These are phyloP conservation scores for Cyprichromis sp. DNA, from an alignment of 2,113 vertebrate species.

Conservation along the genomic window DNA sequence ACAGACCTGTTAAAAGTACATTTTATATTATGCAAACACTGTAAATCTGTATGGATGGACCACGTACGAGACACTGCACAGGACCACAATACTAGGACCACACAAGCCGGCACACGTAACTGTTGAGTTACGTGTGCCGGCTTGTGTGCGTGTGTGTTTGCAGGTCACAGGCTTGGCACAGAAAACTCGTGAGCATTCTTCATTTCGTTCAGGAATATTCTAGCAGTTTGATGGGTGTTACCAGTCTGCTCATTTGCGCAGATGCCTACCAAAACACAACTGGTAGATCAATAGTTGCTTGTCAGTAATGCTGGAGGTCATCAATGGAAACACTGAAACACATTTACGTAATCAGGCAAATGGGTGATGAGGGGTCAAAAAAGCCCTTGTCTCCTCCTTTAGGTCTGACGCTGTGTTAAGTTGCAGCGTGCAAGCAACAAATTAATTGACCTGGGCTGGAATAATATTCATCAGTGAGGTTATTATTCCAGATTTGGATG, in stretches of 20 bases:
- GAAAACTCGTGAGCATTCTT: background rate
- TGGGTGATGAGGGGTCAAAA: slow-evolving; percentile 5
- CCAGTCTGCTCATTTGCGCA: background rate
- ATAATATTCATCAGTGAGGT: background rate
- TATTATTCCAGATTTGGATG: background rate
- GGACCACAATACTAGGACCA: background rate
- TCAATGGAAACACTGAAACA: slow-evolving; percentile 46
- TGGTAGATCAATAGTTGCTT: slow-evolving; percentile 45
- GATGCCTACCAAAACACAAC: slow-evolving; percentile 24
- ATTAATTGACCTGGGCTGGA: background rate
- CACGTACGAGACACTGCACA: background rate
- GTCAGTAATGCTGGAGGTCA: slow-evolving; percentile 48
- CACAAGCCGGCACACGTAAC: background rate
- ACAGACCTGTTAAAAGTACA: background rate
- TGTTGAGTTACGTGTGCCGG: background rate
- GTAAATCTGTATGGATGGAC: background rate
- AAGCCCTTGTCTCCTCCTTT: background rate
- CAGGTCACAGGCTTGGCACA: background rate
- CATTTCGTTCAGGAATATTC: background rate
- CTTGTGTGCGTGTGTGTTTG: background rate
- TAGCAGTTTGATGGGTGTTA: background rate
- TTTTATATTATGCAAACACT: background rate
- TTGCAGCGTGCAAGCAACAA: background rate
- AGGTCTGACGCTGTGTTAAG: background rate
- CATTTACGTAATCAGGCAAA: slow-evolving; percentile 55